These are phyloP conservation scores for Amblyteles armatorius DNA, from an alignment of 2,888 invertebrate genomes.

Conservation along the genomic window DNA sequence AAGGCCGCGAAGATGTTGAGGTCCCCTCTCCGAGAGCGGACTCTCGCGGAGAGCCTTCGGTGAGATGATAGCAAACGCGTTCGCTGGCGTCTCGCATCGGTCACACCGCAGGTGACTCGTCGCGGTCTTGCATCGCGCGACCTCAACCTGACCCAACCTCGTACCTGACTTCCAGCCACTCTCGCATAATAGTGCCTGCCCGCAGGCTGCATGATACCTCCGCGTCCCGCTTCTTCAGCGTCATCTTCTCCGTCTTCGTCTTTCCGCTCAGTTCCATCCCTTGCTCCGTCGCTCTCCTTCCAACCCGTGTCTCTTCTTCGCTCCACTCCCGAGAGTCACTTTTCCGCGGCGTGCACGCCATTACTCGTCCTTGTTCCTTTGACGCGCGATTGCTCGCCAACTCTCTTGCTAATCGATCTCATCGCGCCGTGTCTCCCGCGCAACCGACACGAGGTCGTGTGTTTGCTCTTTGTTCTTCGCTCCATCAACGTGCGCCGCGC, in stretches of 20 bases:
- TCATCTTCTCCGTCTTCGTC: constrained; percentile 33
- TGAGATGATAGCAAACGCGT: constrained; percentile 77
- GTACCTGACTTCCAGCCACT: constrained; percentile 77
- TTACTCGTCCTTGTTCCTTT: constrained; percentile 60
- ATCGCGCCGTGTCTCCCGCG: constrained; percentile 53
- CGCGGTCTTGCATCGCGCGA: constrained; percentile 75
- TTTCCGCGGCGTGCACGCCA: constrained; percentile 47
- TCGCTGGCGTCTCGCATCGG: constrained; percentile 75
- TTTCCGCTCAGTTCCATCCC: constrained; percentile 6
- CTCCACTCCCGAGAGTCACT: constrained; percentile 2
- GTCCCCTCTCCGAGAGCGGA: constrained; percentile 28
- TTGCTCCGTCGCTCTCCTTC: constrained; percentile 19
- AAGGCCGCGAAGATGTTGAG: constrained; percentile 67
- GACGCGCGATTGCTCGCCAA: constrained; percentile 66
- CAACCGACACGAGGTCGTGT: constrained; percentile 59
- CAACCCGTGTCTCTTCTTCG: constrained; percentile 11
- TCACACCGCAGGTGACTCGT: constrained; percentile 80
- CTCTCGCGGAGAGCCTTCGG: constrained; percentile 55
- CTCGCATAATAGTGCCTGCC: constrained; percentile 66
- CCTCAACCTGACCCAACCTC: constrained; percentile 76
- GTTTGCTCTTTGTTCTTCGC: constrained; percentile 72
- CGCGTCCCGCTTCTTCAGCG: constrained; percentile 60
- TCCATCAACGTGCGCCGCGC: constrained; percentile 60
- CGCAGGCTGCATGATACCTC: constrained; percentile 68
- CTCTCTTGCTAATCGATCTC: constrained; percentile 73